phyloP scores from a whole-genome alignment of 2,113 vertebrate genomes.

The Tretioscincus oriximinensis region DNA sequence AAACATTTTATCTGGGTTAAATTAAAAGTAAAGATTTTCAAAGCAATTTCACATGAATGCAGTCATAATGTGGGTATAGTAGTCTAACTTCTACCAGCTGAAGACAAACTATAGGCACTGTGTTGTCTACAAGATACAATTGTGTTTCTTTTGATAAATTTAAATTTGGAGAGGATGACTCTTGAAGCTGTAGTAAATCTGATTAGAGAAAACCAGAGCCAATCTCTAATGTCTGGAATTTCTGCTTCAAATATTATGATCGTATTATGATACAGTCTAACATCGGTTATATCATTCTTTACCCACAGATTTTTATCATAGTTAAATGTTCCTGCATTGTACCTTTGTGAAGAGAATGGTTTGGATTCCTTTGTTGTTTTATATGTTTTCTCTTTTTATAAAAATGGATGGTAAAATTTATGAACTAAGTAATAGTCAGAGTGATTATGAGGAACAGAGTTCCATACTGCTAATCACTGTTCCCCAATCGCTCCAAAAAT shows the following conservation, averaged over 20 bases:
- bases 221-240: background rate
- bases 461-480: no score
- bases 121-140: background rate
- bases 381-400: background rate
- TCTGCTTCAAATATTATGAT: background rate
- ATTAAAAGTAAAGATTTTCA: slow-evolving; percentile 31
- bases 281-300: background rate
- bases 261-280: background rate
- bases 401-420: background rate
- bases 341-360: background rate
- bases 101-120: slow-evolving; percentile 15
- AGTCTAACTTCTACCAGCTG: slow-evolving; percentile 9
- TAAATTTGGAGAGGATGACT: background rate
- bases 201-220: background rate
- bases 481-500: no score
- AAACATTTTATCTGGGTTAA: slow-evolving; percentile 12
- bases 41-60: background rate
- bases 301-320: background rate
- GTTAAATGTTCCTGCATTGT: background rate
- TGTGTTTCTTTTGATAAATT: slow-evolving; percentile 6
- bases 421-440: no score
- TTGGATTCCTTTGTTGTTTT: background rate
- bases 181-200: background rate
- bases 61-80: slow-evolving; percentile 7
- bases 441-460: no score